A percentile compares a stretch with the other conserved stretches of the same genome.
These are phyloP conservation scores for Cyphomyrus plagiostoma DNA, from an alignment of 2,113 vertebrate species.

Conservation along the genomic window DNA sequence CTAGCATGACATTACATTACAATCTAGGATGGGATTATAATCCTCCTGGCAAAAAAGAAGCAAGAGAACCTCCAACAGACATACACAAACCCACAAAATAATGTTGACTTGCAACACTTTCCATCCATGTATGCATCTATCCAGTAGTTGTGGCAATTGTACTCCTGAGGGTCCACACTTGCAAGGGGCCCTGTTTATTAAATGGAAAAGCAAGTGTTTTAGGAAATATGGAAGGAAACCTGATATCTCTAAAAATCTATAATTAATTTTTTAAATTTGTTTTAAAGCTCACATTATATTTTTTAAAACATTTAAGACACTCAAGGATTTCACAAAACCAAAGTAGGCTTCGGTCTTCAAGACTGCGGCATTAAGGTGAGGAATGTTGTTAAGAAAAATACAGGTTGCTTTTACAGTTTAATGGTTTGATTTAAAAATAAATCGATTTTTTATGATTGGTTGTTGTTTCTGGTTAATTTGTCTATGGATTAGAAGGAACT, in stretches of 20 bases:
- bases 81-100: neutral
- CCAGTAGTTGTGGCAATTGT: neutral
- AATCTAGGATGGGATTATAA: neutral
- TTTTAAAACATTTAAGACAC: too few species aligned
- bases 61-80: conserved; percentile 37
- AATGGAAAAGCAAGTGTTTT: neutral
- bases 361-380: neutral
- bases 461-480: neutral
- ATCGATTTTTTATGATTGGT: neutral
- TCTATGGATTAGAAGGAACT: neutral
- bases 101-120: neutral
- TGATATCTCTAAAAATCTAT: neutral
- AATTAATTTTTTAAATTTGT: neutral
- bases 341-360: neutral
- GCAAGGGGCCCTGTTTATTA: neutral
- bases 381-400: neutral
- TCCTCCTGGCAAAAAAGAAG: conserved; percentile 43
- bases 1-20: neutral
- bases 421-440: neutral
- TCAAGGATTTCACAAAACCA: neutral
- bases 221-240: neutral
- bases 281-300: neutral
- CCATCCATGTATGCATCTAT: neutral
- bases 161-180: neutral
- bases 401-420: neutral